Percentiles rank a stretch among this genome's conserved stretches.
These are phyloP conservation scores for Drosophila mojavensis DNA, from an alignment of 1,140 invertebrate genomes.

Conservation along the genomic window DNA sequence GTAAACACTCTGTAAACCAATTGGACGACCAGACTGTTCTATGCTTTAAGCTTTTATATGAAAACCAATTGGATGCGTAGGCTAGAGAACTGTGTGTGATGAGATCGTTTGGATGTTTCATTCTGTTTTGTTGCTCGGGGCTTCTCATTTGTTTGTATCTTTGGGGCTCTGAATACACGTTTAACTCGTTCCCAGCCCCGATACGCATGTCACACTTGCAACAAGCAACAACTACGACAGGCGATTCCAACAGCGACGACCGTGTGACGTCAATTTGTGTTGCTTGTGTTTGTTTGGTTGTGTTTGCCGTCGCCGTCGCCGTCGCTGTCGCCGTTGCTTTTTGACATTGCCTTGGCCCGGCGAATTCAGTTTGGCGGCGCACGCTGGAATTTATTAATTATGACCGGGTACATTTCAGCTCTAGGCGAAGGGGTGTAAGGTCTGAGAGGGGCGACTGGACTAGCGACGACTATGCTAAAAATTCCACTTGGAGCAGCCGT, in stretches of 20 bases:
- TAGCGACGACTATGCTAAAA: slow-evolving; percentile 61
- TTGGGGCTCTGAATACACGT: slow-evolving; percentile 46
- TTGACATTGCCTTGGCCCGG: slow-evolving; percentile 52
- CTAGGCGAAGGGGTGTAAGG: slow-evolving; percentile 11
- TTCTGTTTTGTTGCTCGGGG: slow-evolving; percentile 38
- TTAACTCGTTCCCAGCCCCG: slow-evolving; percentile 68
- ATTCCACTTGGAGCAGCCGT: slow-evolving; percentile 64
- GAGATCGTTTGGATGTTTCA: not conserved
- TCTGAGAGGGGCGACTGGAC: not conserved
- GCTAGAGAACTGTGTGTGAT: too few species aligned
- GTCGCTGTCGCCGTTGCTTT: not conserved
- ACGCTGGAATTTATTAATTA: slow-evolving; percentile 82
- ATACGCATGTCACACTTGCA: slow-evolving; percentile 74
- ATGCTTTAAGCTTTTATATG: too few species aligned
- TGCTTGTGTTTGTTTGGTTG: slow-evolving; percentile 44
- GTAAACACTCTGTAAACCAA: too few species aligned
- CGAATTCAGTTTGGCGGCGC: slow-evolving; percentile 60
- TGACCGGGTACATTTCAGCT: slow-evolving; percentile 49
- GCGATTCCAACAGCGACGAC: slow-evolving; percentile 22
- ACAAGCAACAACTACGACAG: slow-evolving; percentile 38
- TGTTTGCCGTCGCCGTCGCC: slow-evolving; percentile 31
- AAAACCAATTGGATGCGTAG: too few species aligned
- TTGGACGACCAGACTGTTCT: too few species aligned
- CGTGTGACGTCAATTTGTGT: slow-evolving; percentile 79
- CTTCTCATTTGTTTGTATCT: slow-evolving; percentile 43